A percentile compares a stretch with the other conserved stretches of the same genome.
Conservation (phyloP, 2,888 invertebrate genomes). For the Eupithecia subumbrata region DNA sequence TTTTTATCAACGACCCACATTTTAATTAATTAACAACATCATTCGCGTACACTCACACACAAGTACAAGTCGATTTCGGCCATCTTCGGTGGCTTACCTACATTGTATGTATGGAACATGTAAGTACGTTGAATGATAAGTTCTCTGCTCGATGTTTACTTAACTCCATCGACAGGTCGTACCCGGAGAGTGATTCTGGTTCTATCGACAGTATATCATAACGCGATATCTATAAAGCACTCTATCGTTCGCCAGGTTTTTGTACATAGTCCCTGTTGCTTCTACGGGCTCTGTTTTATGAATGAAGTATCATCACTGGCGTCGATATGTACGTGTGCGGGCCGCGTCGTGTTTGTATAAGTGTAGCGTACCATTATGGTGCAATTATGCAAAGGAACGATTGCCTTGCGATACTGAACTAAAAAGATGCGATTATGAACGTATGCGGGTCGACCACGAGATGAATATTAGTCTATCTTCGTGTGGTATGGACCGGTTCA, state of each 20-base stretch:
- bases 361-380: constrained; percentile 42
- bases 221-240: constrained; percentile 63
- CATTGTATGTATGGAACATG: constrained; percentile 69
- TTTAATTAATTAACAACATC: constrained; percentile 43
- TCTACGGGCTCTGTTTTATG: constrained; percentile 67
- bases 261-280: constrained; percentile 66
- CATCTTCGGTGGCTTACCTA: constrained; percentile 61
- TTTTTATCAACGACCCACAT: constrained; percentile 43
- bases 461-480: constrained; percentile 66
- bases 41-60: constrained; percentile 40
- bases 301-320: constrained; percentile 81
- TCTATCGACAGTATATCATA: constrained; percentile 59
- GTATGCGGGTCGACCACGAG: constrained; percentile 80
- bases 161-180: constrained; percentile 80
- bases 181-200: constrained; percentile 56
- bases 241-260: constrained; percentile 58
- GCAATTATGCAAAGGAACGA: constrained; percentile 33
- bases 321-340: constrained; percentile 61
- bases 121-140: constrained; percentile 77
- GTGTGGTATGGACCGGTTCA: constrained; percentile 56
- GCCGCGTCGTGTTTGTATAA: constrained; percentile 45
- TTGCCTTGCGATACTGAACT: not conserved
- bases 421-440: constrained; percentile 57
- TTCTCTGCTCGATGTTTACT: constrained; percentile 78
- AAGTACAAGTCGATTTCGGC: constrained; percentile 49